A percentile compares a stretch with the other conserved stretches of the same genome.
Conservation (phyloP, 1,140 invertebrate species). For the Drosophila guanche region DNA sequence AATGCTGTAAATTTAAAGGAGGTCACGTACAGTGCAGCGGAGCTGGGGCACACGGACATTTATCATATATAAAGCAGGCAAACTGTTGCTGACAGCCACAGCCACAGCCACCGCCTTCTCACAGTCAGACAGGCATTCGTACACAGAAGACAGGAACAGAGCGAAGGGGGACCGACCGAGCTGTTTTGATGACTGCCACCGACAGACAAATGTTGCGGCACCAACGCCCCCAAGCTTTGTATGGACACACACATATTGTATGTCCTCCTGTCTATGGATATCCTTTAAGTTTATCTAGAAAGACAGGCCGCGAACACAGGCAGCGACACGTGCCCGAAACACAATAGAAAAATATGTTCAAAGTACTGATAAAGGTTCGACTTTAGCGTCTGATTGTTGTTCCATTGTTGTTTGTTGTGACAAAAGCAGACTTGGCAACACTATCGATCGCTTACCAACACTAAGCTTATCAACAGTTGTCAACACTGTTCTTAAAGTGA, state of each 20-base stretch:
- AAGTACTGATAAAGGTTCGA: constrained; percentile 14
- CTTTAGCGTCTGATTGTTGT: background rate
- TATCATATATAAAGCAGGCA: constrained; percentile 51
- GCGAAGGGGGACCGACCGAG: background rate
- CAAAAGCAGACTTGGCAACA: too few relatives aligned
- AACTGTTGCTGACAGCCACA: constrained; percentile 71
- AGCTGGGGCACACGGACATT: constrained; percentile 27
- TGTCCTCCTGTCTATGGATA: constrained; percentile 11
- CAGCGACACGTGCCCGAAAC: constrained; percentile 49
- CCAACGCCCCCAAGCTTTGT: background rate
- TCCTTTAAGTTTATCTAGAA: constrained; percentile 27
- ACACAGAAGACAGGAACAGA: background rate
- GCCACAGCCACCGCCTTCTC: background rate
- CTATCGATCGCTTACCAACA: too few relatives aligned
- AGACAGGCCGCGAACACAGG: constrained; percentile 27
- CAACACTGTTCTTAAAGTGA: too few relatives aligned
- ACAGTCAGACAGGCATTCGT: too few relatives aligned
- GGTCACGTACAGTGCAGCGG: constrained; percentile 28
- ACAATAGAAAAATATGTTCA: constrained; percentile 8
- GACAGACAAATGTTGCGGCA: constrained; percentile 45
- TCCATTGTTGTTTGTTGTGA: too few relatives aligned
- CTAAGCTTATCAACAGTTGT: too few relatives aligned
- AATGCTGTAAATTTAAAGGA: constrained; percentile 41
- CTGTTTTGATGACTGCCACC: constrained; percentile 57
- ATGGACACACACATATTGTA: constrained; percentile 1